Conservation (phyloP, 1,140 invertebrate species). For the Phthorimaea operculella region DNA sequence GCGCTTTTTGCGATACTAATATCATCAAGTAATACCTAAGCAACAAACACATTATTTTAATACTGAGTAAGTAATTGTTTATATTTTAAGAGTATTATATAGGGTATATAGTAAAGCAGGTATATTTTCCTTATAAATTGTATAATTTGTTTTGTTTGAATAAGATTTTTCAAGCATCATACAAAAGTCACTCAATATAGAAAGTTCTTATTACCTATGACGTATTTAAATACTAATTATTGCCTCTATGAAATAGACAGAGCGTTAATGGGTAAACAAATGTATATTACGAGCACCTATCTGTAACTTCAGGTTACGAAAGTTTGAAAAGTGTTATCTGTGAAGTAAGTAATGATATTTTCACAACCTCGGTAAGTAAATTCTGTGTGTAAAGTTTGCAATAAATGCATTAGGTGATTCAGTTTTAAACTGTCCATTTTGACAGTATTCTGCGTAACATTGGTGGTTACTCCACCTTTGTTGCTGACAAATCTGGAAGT, state of each 20-base stretch:
- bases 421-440: too few species aligned
- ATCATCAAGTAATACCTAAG: neutral
- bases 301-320: conserved; percentile 13
- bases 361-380: conserved; percentile 26
- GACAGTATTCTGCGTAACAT: too few species aligned
- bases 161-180: conserved; percentile 30
- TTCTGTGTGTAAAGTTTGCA: neutral
- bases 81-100: conserved; percentile 9
- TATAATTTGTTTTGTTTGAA: conserved; percentile 24
- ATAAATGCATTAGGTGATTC: too few species aligned
- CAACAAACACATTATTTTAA: conserved; percentile 17
- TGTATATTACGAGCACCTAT: conserved; percentile 20
- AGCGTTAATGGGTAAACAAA: conserved; percentile 22
- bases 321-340: conserved; percentile 12
- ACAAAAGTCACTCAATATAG: conserved; percentile 37
- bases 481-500: neutral
- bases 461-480: too few species aligned
- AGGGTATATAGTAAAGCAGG: conserved; percentile 25
- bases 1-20: neutral
- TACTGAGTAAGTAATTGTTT: conserved; percentile 14
- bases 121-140: conserved; percentile 25
- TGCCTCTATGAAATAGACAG: conserved; percentile 39
- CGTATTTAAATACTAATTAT: conserved; percentile 40
- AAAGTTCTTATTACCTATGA: conserved; percentile 36
- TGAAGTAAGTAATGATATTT: conserved; percentile 16